Percentiles rank a stretch among this genome's conserved stretches.
phyloP scores from a whole-genome alignment of 2,888 invertebrate genomes.

The Lepas anatifera region DNA sequence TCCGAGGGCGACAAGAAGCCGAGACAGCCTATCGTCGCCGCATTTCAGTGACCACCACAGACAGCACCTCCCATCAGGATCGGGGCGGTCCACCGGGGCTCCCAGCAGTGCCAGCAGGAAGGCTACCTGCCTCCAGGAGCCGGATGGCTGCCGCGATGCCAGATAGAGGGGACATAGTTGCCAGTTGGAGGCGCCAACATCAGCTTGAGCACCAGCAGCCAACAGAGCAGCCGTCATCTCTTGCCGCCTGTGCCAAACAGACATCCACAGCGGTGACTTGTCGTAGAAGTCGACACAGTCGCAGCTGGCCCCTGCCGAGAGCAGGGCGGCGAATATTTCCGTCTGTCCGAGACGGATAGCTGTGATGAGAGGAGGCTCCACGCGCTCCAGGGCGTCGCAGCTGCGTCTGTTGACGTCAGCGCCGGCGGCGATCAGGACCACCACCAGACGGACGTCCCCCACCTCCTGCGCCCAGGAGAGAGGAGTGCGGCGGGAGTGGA shows the following conservation, averaged over 20 bases:
- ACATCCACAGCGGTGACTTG: not conserved
- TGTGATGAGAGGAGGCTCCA: not conserved
- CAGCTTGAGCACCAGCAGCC: not conserved
- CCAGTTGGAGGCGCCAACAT: not conserved
- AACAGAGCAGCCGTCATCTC: not conserved
- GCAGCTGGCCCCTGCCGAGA: not conserved
- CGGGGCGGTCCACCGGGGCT: not conserved
- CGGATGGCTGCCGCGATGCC: not conserved
- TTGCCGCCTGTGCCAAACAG: not conserved
- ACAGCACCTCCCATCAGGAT: not conserved
- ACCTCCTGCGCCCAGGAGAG: not conserved
- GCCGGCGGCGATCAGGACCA: not conserved
- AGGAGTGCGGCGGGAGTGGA: not conserved
- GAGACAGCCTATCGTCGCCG: not conserved
- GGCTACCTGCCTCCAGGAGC: not conserved
- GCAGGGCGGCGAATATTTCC: not conserved
- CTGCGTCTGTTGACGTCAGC: constrained; percentile 4
- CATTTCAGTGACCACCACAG: not conserved
- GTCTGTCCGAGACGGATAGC: not conserved
- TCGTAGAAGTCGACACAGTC: not conserved
- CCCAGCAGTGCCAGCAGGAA: not conserved
- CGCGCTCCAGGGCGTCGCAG: constrained; percentile 1
- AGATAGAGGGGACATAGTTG: not conserved
- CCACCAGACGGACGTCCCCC: not conserved
- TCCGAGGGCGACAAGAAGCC: not conserved